Evolutionary conservation across 2,113 vertebrate genomes (phyloP), one percentile per base, ranked within the genome.

Genomic region (Castor canadensis): DNA sequence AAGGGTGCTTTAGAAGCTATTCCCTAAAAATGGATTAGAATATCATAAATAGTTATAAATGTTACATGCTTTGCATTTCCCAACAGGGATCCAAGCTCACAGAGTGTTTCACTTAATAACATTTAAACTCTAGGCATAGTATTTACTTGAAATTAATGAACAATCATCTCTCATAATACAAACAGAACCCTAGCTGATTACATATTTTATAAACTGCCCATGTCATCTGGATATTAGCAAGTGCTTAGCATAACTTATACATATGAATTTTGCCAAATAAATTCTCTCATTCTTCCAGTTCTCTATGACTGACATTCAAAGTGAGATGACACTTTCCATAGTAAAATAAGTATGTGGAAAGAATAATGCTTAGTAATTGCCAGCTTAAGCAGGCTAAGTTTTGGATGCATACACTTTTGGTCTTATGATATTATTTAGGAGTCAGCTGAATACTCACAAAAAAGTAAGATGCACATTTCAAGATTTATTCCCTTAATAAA

Each of bases 81-180:
- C 83, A 83, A 17, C 5, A 52, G 32, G 56, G 71, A 76, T 45
- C 52, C 58, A 71, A 75, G 40, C 32, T 95, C 71, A 76, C 8
- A 6, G n/a, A 76, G 11, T 87, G 56, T 87, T 96, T 77, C 16
- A 71, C 26, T 58, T 64, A 32, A 80, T 89, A 58, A 22, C 52
- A 93, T 94, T 96, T 96, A 93, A 56, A 91, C 66, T 58, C 32
- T 82, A 93, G 66, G 11, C 38, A 88, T 10, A 89, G 40, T 56
- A 83, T 76, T 84, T 93, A 56, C 52, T 90, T 92, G 86, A 56
- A 91, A 69, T 90, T 90, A 96, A 95, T 85, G 91, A 97, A 43
- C 72, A 40, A 89, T 49, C 30, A 3, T 56, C 56, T 45, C 62
- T 87, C 69, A 83, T 38, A 85, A 96, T 28, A 72, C 76, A 77